These are phyloP conservation scores for Gymnocypris eckloni DNA, from an alignment of 2,797 vertebrate genomes.

Conservation along the genomic window DNA sequence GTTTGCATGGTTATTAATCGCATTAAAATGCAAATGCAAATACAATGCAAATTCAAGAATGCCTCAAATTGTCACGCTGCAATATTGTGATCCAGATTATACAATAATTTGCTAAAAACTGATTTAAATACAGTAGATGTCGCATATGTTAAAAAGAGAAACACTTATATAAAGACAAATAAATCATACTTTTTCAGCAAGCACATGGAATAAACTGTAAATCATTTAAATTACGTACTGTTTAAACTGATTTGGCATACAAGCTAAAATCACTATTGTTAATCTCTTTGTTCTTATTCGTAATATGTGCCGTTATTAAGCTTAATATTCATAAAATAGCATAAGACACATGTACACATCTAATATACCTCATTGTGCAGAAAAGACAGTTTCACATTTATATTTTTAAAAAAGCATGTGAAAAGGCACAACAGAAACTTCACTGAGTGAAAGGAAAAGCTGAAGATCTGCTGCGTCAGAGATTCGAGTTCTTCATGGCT, in stretches of 20 bases:
- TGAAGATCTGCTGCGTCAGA: slow-evolving; percentile 18
- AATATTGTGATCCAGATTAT: neutral
- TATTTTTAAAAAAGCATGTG: neutral
- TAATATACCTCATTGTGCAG: neutral
- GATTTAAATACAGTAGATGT: neutral
- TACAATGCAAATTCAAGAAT: neutral
- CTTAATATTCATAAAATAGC: neutral
- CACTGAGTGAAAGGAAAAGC: neutral
- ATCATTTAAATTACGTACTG: neutral
- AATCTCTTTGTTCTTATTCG: neutral
- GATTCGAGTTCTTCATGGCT: slow-evolving; percentile 66
- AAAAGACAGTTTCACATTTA: slow-evolving; percentile 28
- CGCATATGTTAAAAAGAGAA: neutral
- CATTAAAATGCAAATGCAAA: too few species aligned
- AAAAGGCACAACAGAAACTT: neutral
- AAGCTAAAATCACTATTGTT: neutral
- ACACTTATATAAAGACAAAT: neutral
- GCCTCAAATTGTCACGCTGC: neutral
- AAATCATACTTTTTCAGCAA: neutral
- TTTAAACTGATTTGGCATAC: neutral
- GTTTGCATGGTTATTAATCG: neutral
- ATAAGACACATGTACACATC: neutral
- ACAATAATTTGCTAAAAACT: too few species aligned
- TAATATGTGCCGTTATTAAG: neutral
- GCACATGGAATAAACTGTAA: neutral